Evolutionary conservation across 2,113 vertebrate genomes (phyloP).

Genomic region (Trochalopteron elliotii): DNA sequence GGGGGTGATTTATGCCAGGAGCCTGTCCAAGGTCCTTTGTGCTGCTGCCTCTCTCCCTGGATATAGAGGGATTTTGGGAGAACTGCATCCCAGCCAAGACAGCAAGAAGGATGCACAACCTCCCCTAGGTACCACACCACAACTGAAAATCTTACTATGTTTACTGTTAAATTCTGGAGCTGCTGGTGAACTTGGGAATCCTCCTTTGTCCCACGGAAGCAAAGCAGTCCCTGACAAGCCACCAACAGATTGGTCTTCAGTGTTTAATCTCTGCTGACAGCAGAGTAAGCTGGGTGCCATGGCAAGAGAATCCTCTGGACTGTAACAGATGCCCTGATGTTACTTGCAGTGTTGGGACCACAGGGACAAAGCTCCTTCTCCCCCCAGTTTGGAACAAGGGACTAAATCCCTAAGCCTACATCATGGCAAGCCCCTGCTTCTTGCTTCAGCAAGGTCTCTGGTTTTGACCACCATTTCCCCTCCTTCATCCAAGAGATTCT

Average conservation of each 20-base stretch:
- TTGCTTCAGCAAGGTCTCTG: background rate
- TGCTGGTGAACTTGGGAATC: fast-evolving
- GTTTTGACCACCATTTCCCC: background rate
- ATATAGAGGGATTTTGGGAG: background rate
- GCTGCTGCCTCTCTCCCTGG: background rate
- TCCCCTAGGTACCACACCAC: background rate
- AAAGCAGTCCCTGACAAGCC: background rate
- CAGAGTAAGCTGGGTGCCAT: fast-evolving
- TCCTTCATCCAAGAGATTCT: background rate
- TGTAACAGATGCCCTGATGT: background rate
- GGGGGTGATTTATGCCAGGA: background rate
- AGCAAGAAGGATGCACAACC: fast-evolving
- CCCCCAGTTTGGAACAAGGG: fast-evolving
- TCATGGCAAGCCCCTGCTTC: fast-evolving
- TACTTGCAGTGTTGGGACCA: fast-evolving
- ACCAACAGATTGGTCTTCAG: fast-evolving
- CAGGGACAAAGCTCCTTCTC: background rate
- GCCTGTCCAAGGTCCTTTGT: background rate
- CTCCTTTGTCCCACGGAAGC: background rate
- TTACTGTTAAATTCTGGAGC: background rate
- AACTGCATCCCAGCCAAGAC: background rate
- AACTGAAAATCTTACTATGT: background rate
- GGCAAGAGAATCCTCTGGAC: background rate
- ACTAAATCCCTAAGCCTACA: background rate
- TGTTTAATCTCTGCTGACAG: background rate